Conservation (phyloP, 2,797 vertebrate genomes). For the Catharus ustulatus region DNA sequence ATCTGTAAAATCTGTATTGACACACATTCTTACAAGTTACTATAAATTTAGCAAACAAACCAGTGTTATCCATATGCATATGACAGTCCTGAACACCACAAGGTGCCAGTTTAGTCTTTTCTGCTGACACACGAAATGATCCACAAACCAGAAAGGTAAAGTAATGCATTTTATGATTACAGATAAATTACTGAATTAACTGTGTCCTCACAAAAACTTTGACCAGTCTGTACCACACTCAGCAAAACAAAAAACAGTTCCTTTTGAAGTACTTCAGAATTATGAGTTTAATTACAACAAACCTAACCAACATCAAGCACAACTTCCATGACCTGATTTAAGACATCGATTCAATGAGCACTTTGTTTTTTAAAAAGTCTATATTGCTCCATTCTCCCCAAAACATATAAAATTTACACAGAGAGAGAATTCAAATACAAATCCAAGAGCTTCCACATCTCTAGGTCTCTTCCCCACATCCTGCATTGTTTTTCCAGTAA, state of each 20-base stretch:
- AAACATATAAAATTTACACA: not conserved
- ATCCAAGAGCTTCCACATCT: not conserved
- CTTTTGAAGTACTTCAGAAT: not conserved
- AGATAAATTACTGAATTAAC: not conserved
- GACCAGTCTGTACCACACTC: not conserved
- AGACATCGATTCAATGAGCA: not conserved
- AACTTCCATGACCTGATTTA: not conserved
- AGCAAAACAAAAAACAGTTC: not conserved
- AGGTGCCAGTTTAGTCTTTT: not conserved
- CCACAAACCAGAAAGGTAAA: not conserved
- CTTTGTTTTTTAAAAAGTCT: not conserved
- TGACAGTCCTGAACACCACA: not conserved
- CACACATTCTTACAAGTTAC: not conserved
- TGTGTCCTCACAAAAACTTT: not conserved
- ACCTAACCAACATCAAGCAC: not conserved
- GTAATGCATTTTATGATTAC: not conserved
- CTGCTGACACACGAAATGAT: not conserved
- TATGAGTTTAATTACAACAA: not conserved
- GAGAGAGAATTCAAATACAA: not conserved
- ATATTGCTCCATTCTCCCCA: not conserved
- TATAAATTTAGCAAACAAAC: not conserved
- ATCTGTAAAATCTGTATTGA: not conserved
- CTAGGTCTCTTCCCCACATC: not conserved
- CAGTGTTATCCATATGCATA: accelerated
- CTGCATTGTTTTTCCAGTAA: not conserved